Evolutionary conservation across 2,888 invertebrate species (phyloP).

Genomic region (Perdita meconis): DNA sequence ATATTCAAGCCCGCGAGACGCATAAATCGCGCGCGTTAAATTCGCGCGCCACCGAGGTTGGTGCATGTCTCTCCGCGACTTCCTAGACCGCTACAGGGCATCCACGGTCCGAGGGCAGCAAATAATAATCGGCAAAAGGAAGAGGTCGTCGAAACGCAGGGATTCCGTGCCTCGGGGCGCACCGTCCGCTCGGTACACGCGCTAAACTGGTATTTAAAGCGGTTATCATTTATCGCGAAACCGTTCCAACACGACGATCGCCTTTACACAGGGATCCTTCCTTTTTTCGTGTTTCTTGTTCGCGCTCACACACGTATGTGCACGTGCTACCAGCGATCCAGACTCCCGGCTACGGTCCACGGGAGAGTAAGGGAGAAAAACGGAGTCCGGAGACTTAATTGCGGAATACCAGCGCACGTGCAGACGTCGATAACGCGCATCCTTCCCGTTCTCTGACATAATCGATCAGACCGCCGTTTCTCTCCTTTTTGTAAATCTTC

Average conservation of each 20-base stretch:
- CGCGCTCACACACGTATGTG: constrained; percentile 46
- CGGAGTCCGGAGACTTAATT: constrained; percentile 61
- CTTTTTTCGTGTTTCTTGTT: constrained; percentile 48
- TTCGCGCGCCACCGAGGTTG: not conserved
- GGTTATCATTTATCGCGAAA: constrained; percentile 68
- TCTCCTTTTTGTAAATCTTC: constrained; percentile 55
- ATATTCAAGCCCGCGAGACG: not conserved
- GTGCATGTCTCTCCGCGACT: not conserved
- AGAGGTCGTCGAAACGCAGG: constrained; percentile 35
- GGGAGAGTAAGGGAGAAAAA: constrained; percentile 30
- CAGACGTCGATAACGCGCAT: constrained; percentile 69
- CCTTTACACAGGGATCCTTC: constrained; percentile 39
- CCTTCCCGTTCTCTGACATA: constrained; percentile 68
- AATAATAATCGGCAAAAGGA: constrained; percentile 43
- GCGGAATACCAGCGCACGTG: constrained; percentile 71
- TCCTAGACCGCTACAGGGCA: not conserved
- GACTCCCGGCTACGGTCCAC: constrained; percentile 22
- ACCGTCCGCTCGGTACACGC: constrained; percentile 48
- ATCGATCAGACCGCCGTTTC: constrained; percentile 67
- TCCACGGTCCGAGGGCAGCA: constrained; percentile 15
- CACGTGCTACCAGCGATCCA: constrained; percentile 58
- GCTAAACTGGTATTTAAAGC: constrained; percentile 71
- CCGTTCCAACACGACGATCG: constrained; percentile 58
- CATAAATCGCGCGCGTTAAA: constrained; percentile 4
- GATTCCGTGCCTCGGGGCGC: constrained; percentile 35